Percentiles rank a stretch among this genome's conserved stretches.
phyloP scores from a whole-genome alignment of 2,113 vertebrate species.

The Saccopteryx bilineata region DNA sequence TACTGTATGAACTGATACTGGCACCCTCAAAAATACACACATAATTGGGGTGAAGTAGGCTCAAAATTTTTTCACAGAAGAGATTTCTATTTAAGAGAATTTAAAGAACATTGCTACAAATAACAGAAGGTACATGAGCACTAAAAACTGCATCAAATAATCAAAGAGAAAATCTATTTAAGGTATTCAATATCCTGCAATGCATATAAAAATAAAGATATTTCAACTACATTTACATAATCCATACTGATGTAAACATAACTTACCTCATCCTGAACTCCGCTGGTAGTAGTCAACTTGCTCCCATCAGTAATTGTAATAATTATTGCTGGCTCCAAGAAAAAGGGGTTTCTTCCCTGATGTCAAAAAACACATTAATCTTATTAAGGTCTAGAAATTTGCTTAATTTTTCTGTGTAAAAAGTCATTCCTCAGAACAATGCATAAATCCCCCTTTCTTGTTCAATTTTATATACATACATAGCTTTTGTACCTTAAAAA shows the following conservation, averaged over 20 bases:
- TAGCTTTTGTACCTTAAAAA: neutral
- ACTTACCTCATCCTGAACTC: slow-evolving; percentile 96
- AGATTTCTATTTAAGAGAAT: slow-evolving; percentile 51
- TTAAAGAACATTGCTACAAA: neutral
- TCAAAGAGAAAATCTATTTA: neutral
- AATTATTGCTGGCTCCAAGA: slow-evolving; percentile 96
- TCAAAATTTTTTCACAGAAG: slow-evolving; percentile 37
- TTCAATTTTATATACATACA: neutral
- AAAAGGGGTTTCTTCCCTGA: slow-evolving; percentile 96
- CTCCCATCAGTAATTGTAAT: slow-evolving; percentile 96
- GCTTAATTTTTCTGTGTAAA: slow-evolving; percentile 52
- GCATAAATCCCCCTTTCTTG: neutral
- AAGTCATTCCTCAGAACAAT: slow-evolving; percentile 54
- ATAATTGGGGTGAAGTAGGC: neutral
- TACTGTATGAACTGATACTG: neutral
- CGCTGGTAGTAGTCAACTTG: slow-evolving; percentile 93
- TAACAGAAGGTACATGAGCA: neutral
- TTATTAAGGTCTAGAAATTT: slow-evolving; percentile 46
- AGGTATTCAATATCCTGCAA: neutral
- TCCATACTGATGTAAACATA: neutral
- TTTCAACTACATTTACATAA: slow-evolving; percentile 23
- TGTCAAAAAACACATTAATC: slow-evolving; percentile 58
- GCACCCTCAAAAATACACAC: neutral
- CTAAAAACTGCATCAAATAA: neutral
- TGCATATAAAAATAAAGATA: neutral